Evolutionary conservation across 2,888 invertebrate species (phyloP), one percentile per base, ranked within the genome.

Genomic region (Labia minor): DNA sequence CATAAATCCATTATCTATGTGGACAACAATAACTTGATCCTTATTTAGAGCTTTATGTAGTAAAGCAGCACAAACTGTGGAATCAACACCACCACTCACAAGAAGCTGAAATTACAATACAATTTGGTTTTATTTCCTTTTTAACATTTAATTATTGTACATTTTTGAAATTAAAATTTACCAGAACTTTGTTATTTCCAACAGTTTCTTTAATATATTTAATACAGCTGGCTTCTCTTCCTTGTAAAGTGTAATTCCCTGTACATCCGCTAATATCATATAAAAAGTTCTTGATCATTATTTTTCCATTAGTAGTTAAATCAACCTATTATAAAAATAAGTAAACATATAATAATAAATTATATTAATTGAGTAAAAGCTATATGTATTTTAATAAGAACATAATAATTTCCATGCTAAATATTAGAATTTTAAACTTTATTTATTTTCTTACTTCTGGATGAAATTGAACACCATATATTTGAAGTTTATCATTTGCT

Each of bases 1-100:
- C 96, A 99, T 96, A 77, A 98, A 99, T 66, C 99, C 99, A 77
- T 99, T 98, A 78, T 99, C 97, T 73, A 99, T 93, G 80, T 99
- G 98, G 71, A 98, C 85, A 21, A 97, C 97, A 74, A 97, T 92
- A 68, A 99, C 88, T 79, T 95, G 94, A 73, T 92, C 90, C 73
- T 89, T 88, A 69, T 86, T 85, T 65, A 99, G 82, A 10, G 98
- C 95, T 77, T 90, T 90, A 77, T 92, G 88, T 66, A 99, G 81
- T 69, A 99, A 81, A 19, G 97, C 97, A 21, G 97, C 97, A 81
- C 98, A 99, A 10, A 99, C 99, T n/a, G 98, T 95, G 0, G 98
- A 99, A 80, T 99, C 99, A 3, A 99, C 99, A 21, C 99, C 99
- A 19, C 99, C 99, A 77, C 97, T 97, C 66, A 96, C 88, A 75